Evolutionary conservation across 2,113 vertebrate species (phyloP).

Genomic region (Procapra przewalskii): DNA sequence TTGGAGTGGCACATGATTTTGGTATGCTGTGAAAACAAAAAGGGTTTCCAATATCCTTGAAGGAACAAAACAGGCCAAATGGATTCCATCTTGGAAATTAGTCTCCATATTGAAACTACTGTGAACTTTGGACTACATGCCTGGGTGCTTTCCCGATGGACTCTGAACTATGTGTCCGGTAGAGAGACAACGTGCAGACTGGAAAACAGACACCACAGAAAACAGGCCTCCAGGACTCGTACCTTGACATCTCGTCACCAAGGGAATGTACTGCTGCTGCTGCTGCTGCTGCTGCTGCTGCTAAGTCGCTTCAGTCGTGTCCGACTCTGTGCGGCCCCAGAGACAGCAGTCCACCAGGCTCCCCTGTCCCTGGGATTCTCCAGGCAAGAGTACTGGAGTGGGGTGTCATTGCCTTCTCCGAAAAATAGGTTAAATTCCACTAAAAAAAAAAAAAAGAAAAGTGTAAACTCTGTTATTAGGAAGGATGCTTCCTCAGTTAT

Average conservation of each 20-base stretch:
- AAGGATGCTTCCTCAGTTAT: too few relatives aligned
- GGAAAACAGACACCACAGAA: background rate
- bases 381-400: too few relatives aligned
- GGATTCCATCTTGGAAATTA: background rate
- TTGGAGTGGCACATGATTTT: too few relatives aligned
- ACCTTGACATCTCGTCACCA: background rate
- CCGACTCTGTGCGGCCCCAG: rapidly evolving
- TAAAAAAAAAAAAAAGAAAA: too few relatives aligned
- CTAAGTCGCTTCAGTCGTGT: too few relatives aligned
- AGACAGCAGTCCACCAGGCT: too few relatives aligned
- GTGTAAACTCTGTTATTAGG: too few relatives aligned
- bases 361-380: too few relatives aligned
- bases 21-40: too few relatives aligned
- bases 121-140: background rate
- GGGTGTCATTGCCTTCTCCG: too few relatives aligned
- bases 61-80: background rate
- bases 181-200: background rate
- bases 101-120: background rate
- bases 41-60: background rate
- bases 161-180: background rate
- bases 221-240: background rate
- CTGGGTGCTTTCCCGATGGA: background rate
- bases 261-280: background rate
- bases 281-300: too few relatives aligned
- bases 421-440: too few relatives aligned